Evolutionary conservation across 2,113 vertebrate species (phyloP), one percentile per base, ranked within the genome.

Genomic region (Micronisus gabar): DNA sequence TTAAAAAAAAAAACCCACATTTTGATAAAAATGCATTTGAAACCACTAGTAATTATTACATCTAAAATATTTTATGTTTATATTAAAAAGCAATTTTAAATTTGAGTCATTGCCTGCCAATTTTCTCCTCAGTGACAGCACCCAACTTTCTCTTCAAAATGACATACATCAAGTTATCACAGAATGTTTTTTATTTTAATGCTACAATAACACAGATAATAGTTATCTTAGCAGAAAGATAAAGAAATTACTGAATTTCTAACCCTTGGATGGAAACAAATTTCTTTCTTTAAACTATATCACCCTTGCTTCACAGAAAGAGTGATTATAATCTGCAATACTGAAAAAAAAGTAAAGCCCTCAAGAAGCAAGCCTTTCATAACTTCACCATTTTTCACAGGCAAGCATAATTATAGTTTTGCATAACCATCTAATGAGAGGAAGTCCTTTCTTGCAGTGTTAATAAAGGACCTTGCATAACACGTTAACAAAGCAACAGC

Each of bases 381-480:
- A 96, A 96, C 93, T 96, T 96, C 87, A 84, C 92, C 89, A 94
- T 95, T 96, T 96, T 95, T 97, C 86, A 97, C 97, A 96, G 95
- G 97, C 94, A 98, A 97, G 93, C 96, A 95, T 98, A 99, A 98
- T 98, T 98, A 98, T 96, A 98, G 98, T 98, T 98, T 91, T 98
- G 97, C 97, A 98, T 97, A 98, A 97, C 95, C 97, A 97, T 98
- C 96, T 98, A 98, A 98, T 98, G 97, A 98, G 96, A 98, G 98
- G 97, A 97, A 98, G 97, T 98, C 95, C 97, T 95, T 97, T 98
- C 98, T 95, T 96, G 96, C 98, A 98, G 98, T 98, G 98, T 98
- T 99, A 99, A 99, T 99, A 98, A 99, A 98, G 97, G 97, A 98
- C 97, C 97, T 96, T 96, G 96, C 98, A 97, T 97, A 96, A 96